Evolutionary conservation across 2,113 vertebrate genomes (phyloP), one percentile per base, ranked within the genome.

Genomic region (Sclerurus mexicanus): DNA sequence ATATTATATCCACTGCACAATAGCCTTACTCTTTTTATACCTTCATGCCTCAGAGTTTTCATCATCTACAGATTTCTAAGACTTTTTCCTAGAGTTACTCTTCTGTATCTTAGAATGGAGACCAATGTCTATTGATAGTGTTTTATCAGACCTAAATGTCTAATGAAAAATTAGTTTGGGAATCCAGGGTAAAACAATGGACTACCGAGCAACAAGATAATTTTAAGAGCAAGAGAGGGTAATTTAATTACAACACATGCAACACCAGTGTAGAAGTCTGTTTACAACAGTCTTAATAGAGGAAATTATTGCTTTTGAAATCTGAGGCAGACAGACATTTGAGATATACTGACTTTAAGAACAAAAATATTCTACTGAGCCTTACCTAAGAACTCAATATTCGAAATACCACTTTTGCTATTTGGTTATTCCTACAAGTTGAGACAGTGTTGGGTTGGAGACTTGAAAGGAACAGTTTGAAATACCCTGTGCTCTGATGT

Each of bases 381-480:
- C 91, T 88, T 88, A 25, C 22, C 47, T 86, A 77, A 88, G 62
- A 92, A 90, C 24, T 89, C 89, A 44, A 75, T 87, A 81, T 87
- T 93, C 30, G 37, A 82, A 89, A 46, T 94, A 68, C 62, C 30
- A 58, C 37, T 81, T 95, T 91, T 95, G 63, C 35, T 94, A 24
- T 88, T 97, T 88, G 76, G 72, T 78, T 97, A 69, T 58, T 71
- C 73, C 72, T 93, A 71, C 71, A 68, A 93, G n/a, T 42, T 95
- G 69, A 95, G 49, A 63, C 68, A 83, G 28, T 76, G 21, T 42
- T 92, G 42, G 16, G 14, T 6, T 75, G 9, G 42, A 56, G 78
- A 79, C 78, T 91, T 95, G 74, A 95, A 93, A 67, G 46, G 40
- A 93, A 76, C 85, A 75, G 58, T 85, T 83, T 85, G 76, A 95